Evolutionary conservation across 2,888 invertebrate species (phyloP).

Genomic region (Drepana falcataria): DNA sequence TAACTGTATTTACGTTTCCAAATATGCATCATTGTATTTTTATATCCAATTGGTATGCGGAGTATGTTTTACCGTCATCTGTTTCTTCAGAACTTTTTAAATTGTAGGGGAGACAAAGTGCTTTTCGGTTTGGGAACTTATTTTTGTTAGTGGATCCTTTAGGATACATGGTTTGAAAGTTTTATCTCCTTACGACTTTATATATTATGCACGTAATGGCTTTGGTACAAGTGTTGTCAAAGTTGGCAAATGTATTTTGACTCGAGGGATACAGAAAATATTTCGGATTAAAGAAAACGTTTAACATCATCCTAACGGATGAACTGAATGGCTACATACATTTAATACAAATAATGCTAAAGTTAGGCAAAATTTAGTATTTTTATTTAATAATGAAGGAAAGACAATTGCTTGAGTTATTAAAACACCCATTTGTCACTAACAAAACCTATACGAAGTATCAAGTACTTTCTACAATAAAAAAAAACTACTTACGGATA

Average conservation of each 20-base stretch:
- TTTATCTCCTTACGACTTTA: background rate
- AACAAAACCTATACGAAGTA: no score
- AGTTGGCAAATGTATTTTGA: background rate
- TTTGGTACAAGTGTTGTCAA: background rate
- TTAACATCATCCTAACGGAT: no score
- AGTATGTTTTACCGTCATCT: slow-evolving; percentile 60
- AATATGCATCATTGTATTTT: slow-evolving; percentile 66
- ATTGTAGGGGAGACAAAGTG: slow-evolving; percentile 49
- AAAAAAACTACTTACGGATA: no score
- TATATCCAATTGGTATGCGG: slow-evolving; percentile 63
- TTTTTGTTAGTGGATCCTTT: slow-evolving; percentile 5
- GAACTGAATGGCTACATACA: no score
- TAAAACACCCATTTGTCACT: no score
- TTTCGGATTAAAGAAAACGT: background rate
- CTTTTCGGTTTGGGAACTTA: slow-evolving; percentile 21
- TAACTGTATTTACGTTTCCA: slow-evolving; percentile 55
- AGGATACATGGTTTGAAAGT: slow-evolving; percentile 17
- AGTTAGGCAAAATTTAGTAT: no score
- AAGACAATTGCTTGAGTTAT: no score
- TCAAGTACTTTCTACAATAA: no score
- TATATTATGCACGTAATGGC: background rate
- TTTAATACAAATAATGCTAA: no score
- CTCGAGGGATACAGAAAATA: background rate
- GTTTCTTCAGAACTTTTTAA: slow-evolving; percentile 61
- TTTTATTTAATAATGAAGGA: no score